A percentile compares a stretch with the other conserved stretches of the same genome.
Conservation (phyloP, 2,113 vertebrate genomes). For the Apodemus speciosus region DNA sequence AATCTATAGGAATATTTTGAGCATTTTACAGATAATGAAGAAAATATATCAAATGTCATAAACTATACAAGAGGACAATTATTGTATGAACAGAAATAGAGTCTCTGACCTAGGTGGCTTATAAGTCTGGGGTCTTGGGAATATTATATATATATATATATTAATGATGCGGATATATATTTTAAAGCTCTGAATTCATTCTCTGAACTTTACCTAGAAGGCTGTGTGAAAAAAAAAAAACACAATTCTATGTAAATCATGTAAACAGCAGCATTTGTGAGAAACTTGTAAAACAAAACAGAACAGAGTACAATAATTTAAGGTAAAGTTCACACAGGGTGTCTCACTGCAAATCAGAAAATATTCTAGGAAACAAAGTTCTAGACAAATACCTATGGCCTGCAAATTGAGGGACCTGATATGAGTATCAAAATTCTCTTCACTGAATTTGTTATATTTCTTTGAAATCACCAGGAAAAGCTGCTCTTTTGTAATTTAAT, state of each 20-base stretch:
- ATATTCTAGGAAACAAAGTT: not conserved
- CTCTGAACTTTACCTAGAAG: not conserved
- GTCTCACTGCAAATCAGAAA: not conserved
- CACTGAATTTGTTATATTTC: not conserved
- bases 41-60: not conserved
- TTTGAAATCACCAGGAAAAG: constrained; percentile 41
- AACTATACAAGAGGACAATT: not conserved
- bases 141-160: not conserved
- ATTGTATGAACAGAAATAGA: not conserved
- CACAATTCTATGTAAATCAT: not conserved
- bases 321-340: not conserved
- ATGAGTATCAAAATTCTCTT: not conserved
- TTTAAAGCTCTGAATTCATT: constrained; percentile 18
- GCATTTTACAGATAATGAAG: not conserved
- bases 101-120: not conserved
- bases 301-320: not conserved
- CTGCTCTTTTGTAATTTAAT: not conserved
- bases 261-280: not conserved
- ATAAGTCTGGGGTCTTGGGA: not conserved
- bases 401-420: not conserved
- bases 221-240: not conserved
- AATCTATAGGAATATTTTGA: not conserved
- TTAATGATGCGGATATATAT: not conserved
- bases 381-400: not conserved
- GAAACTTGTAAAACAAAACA: not conserved